A percentile compares a stretch with the other conserved stretches of the same genome.
Conservation (phyloP, 1,140 invertebrate species). For the Solenopsis invicta region DNA sequence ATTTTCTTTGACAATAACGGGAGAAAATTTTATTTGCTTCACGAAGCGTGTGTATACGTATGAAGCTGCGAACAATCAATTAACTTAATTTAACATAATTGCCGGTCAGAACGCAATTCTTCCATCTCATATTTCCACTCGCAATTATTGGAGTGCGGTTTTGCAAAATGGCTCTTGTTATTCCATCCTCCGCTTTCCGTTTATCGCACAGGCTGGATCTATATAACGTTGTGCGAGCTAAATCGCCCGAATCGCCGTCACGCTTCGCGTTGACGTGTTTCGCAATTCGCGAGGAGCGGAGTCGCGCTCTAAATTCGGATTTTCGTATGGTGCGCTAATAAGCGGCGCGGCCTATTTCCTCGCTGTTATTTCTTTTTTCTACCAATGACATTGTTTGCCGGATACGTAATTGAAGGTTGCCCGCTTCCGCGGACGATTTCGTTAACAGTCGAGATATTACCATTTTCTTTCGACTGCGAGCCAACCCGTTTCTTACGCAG, state of each 20-base stretch:
- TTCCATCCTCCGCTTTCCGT: neutral
- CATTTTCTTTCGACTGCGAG: slow-evolving; percentile 61
- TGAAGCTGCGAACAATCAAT: neutral
- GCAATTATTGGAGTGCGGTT: neutral
- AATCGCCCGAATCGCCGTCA: slow-evolving; percentile 15
- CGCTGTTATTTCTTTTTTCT: slow-evolving; percentile 4
- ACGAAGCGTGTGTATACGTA: neutral
- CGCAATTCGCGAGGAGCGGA: neutral
- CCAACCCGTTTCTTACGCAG: slow-evolving; percentile 59
- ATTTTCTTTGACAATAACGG: no score
- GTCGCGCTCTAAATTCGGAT: slow-evolving; percentile 40
- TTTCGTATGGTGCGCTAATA: neutral
- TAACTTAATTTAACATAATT: neutral
- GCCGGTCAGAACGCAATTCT: neutral
- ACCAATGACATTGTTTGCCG: slow-evolving; percentile 52
- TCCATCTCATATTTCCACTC: neutral
- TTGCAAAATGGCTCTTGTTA: neutral
- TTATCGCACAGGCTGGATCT: slow-evolving; percentile 4
- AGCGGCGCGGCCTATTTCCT: neutral
- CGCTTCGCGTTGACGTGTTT: slow-evolving; percentile 9
- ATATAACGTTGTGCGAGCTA: neutral
- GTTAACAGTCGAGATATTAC: slow-evolving; percentile 48
- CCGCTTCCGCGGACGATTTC: slow-evolving; percentile 57
- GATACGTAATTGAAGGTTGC: slow-evolving; percentile 49
- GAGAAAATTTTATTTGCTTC: neutral